Evolutionary conservation across 2,797 vertebrate genomes (phyloP).

Genomic region (Chloroceryle amazona): DNA sequence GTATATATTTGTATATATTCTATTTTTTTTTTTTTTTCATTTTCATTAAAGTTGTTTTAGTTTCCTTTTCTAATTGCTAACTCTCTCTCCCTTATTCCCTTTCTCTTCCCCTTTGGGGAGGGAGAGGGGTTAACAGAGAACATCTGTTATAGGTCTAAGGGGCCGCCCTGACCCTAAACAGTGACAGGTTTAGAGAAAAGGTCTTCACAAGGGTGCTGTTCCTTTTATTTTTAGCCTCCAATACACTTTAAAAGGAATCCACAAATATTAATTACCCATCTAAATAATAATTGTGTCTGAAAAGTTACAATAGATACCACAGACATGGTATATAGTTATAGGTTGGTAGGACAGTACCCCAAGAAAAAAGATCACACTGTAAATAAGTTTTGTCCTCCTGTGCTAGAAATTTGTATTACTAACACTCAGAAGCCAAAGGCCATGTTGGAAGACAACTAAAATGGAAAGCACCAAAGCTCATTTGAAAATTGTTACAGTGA

Average conservation of each 20-base stretch:
- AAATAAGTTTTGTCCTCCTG: not conserved
- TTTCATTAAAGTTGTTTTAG: too few species aligned
- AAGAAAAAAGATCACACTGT: not conserved
- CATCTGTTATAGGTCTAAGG: too few species aligned
- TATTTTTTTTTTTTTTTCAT: too few species aligned
- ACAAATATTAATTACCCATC: not conserved
- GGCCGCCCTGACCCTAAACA: too few species aligned
- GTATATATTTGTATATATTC: too few species aligned
- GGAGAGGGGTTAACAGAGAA: too few species aligned
- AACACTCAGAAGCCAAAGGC: not conserved
- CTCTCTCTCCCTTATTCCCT: too few species aligned
- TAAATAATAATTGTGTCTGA: constrained; percentile 15
- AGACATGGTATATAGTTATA: not conserved
- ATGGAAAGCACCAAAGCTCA: not conserved
- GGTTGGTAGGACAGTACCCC: not conserved
- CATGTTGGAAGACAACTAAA: not conserved
- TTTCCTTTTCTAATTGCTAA: too few species aligned
- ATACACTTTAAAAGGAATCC: not conserved
- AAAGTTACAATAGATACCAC: not conserved
- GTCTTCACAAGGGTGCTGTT: not conserved
- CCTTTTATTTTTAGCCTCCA: not conserved
- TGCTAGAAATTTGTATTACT: not conserved
- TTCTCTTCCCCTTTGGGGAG: too few species aligned
- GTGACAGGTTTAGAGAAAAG: not conserved
- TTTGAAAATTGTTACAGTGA: not conserved